Base-by-base conservation (phyloP, 2,888 invertebrate genomes). In the Melipona bicolor region DNA sequence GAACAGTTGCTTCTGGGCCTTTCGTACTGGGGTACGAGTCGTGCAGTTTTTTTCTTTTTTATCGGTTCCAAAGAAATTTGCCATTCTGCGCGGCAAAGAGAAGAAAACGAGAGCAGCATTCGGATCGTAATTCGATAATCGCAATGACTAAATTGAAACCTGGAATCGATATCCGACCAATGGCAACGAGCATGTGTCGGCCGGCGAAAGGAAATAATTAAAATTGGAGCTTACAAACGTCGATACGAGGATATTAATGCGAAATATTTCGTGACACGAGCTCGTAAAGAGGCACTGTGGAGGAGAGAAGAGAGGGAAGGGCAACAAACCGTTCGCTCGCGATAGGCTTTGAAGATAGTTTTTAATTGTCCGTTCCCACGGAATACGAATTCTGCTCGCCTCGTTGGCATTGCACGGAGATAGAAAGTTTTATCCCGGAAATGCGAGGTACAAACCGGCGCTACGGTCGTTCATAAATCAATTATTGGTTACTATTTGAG, bases 401-500 rank as follows among this genome's bases (percentile, higher is more conserved):
- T 6, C 36, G 36, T 36, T 36, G 36, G 36, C 43, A 36, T 9
- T 9, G 15, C 2, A 52, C 24, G 59, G 50, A 52, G 43, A 59
- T 59, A 59, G 56, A 24, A 27, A 65, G 70, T 13, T 65, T 80
- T 71, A 71, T 77, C 36, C 64, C 17, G 56, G 21, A 77, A 80
- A 64, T 64, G 64, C 36, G 69, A 70, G 27, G 64, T 64, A 77
- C 36, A 36, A 36, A 36, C 36, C 11, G 9, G 70, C 56, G 65
- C 36, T 32, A 59, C 43, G 56, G 50, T 56, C 65, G 56, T 50
- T 65, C 80, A 50, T 80, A 77, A 80, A 80, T 77, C 80, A 80
- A 80, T 80, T 80, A 80, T 80, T 59, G 70, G 70, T 80, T 65
- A 77, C 77, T 77, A 71, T 80, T 80, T 71, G 43, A 65, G 65